These are phyloP conservation scores for Vulpes vulpes DNA, from an alignment of 2,113 vertebrate genomes.

Conservation along the genomic window DNA sequence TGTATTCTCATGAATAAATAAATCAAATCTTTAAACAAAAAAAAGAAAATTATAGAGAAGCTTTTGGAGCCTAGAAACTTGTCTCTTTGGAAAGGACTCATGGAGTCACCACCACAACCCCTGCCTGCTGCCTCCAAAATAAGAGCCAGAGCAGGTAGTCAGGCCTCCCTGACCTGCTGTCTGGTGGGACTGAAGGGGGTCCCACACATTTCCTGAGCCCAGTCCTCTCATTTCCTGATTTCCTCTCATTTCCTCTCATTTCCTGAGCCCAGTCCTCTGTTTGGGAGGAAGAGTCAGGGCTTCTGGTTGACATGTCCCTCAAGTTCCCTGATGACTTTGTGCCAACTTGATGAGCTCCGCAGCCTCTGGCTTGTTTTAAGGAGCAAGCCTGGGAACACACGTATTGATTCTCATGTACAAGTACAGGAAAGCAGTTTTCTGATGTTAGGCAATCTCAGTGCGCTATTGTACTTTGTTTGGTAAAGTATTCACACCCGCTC, in stretches of 20 bases:
- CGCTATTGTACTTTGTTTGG: neutral
- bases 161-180: neutral
- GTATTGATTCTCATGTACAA: neutral
- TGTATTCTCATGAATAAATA: no score
- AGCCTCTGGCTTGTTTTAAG: neutral
- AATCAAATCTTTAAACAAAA: no score
- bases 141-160: neutral
- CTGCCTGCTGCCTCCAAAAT: neutral
- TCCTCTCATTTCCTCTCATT: no score
- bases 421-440: neutral
- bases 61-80: accelerated
- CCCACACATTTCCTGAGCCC: no score
- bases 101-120: neutral
- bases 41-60: no score
- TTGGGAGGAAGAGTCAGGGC: no score
- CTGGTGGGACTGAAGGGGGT: neutral
- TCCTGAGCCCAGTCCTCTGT: accelerated
- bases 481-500: neutral
- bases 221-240: no score
- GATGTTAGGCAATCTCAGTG: neutral
- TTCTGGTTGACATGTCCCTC: neutral
- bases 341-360: neutral
- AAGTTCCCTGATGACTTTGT: neutral
- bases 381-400: neutral
- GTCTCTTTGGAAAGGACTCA: neutral